phyloP scores from a whole-genome alignment of 2,888 invertebrate genomes.

The Leucania comma region DNA sequence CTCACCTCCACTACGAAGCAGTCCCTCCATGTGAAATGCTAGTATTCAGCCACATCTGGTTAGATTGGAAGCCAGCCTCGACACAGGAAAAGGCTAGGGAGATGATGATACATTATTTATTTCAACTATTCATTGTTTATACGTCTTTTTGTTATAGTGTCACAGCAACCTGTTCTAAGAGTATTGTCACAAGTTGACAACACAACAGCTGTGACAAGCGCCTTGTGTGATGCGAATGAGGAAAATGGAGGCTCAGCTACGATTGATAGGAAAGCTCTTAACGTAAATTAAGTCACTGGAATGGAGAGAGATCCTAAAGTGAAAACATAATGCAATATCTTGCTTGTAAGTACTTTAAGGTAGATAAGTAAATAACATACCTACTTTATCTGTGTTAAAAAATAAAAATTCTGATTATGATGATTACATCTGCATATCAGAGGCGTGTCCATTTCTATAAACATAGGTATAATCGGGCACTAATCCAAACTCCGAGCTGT shows the following conservation, averaged over 20 bases:
- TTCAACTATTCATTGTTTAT: background rate
- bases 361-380: background rate
- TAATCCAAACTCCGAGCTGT: background rate
- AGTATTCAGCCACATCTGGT: too few species aligned
- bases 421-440: too few species aligned
- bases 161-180: background rate
- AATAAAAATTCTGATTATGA: too few species aligned
- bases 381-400: too few species aligned
- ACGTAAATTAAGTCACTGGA: background rate
- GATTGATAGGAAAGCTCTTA: slow-evolving; percentile 25
- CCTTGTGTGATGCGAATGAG: slow-evolving; percentile 7
- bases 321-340: background rate
- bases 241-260: slow-evolving; percentile 4
- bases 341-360: background rate
- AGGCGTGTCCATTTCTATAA: too few species aligned
- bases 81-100: too few species aligned
- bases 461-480: too few species aligned
- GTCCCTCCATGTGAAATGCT: too few species aligned
- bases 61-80: too few species aligned
- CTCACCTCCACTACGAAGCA: too few species aligned
- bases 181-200: slow-evolving; percentile 29
- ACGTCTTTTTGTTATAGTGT: background rate
- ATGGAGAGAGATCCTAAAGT: background rate
- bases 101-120: too few species aligned
- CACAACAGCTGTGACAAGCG: slow-evolving; percentile 23